These are phyloP conservation scores for Brienomyrus longianalis DNA, from an alignment of 2,113 vertebrate genomes.

Conservation along the genomic window DNA sequence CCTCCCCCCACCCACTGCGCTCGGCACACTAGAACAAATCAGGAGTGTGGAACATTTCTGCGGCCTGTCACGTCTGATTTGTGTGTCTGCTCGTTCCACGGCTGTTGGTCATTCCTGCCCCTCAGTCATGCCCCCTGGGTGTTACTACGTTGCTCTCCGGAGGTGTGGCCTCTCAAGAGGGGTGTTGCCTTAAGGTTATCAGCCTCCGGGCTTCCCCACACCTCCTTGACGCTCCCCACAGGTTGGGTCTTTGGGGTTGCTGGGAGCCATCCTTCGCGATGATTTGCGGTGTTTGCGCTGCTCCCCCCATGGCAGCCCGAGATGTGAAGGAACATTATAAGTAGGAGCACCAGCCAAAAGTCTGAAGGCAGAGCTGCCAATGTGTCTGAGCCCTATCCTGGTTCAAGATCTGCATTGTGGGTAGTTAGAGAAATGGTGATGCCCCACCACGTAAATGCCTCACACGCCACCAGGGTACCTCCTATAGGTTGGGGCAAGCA, in stretches of 20 bases:
- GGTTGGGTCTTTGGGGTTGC: constrained; percentile 29
- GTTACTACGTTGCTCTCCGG: not conserved
- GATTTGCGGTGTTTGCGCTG: constrained; percentile 63
- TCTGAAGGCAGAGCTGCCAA: constrained; percentile 55
- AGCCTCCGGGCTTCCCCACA: not conserved
- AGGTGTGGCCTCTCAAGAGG: not conserved
- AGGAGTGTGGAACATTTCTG: not conserved
- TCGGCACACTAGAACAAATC: not conserved
- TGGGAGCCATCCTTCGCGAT: constrained; percentile 49
- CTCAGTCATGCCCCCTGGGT: not conserved
- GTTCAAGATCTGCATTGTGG: constrained; percentile 37
- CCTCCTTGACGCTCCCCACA: not conserved
- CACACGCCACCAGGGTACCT: constrained; percentile 22
- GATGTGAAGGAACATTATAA: constrained; percentile 60
- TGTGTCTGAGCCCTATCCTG: constrained; percentile 46
- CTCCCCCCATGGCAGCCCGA: constrained; percentile 41
- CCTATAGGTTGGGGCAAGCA: not conserved
- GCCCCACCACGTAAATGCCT: constrained; percentile 31
- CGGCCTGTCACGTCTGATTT: not conserved
- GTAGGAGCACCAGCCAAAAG: constrained; percentile 44
- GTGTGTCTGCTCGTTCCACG: not conserved
- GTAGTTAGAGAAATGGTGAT: constrained; percentile 24
- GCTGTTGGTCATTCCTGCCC: not conserved
- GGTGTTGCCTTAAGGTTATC: not conserved
- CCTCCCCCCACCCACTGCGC: not conserved